phyloP scores from a whole-genome alignment of 2,113 vertebrate species.

The Dendrocopos noguchii region DNA sequence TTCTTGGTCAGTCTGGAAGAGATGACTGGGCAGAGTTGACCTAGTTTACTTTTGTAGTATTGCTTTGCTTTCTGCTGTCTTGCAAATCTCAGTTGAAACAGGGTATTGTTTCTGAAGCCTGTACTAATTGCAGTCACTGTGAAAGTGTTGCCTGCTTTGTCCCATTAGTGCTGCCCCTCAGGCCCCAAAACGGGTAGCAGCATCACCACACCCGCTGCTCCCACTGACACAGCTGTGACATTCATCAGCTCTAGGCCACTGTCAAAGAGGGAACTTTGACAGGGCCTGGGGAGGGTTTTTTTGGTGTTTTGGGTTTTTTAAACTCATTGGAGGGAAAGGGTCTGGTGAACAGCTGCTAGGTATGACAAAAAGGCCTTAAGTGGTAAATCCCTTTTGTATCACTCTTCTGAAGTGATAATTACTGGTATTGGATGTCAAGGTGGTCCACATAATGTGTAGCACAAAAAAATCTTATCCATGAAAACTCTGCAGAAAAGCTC shows the following conservation, averaged over 20 bases:
- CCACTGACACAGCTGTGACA: background rate
- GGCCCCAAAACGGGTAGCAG: background rate
- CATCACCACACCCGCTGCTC: background rate
- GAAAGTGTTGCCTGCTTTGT: conserved; percentile 10
- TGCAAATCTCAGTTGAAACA: background rate
- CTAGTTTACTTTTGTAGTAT: background rate
- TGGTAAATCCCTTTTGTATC: conserved; percentile 11
- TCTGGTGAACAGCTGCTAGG: conserved; percentile 2
- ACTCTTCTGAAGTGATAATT: background rate
- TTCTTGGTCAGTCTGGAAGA: background rate
- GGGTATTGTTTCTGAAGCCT: conserved; percentile 33
- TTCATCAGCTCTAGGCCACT: background rate
- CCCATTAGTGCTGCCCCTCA: background rate
- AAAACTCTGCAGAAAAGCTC: background rate
- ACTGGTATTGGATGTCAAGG: background rate
- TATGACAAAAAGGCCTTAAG: background rate
- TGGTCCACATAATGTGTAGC: background rate
- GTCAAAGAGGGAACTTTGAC: background rate
- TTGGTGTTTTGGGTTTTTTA: background rate
- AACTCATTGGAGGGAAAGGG: background rate
- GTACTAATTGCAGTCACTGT: conserved; percentile 22
- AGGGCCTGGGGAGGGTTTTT: background rate
- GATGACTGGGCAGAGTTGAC: background rate
- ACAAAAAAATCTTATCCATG: background rate
- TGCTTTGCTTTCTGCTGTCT: background rate